A percentile compares a stretch with the other conserved stretches of the same genome.
Evolutionary conservation across 2,113 vertebrate species (phyloP).

Genomic region (Mesembrinibis cayennensis): DNA sequence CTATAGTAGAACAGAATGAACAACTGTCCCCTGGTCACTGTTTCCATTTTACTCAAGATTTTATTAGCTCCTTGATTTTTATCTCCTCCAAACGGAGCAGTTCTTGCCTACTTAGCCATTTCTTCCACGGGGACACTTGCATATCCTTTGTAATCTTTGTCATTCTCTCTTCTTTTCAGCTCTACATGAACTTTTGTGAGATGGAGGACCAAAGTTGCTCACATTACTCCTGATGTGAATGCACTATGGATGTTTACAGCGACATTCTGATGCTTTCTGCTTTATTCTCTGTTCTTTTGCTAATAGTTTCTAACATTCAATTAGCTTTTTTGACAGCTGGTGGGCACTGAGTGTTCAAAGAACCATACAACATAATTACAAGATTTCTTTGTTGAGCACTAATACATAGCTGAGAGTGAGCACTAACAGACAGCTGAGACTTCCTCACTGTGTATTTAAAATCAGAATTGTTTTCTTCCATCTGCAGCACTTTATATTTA

Average conservation of each 20-base stretch:
- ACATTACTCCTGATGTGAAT: background rate
- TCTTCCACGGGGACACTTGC: background rate
- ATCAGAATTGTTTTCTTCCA: background rate
- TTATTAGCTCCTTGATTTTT: background rate
- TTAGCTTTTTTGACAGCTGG: background rate
- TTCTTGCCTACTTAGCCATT: background rate
- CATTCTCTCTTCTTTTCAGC: background rate
- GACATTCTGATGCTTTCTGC: background rate
- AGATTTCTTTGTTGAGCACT: background rate
- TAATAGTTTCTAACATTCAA: background rate
- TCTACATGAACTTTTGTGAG: background rate
- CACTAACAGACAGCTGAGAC: background rate
- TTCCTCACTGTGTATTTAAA: background rate
- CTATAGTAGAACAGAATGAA: background rate
- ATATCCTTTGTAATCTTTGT: background rate
- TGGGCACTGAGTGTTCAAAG: background rate
- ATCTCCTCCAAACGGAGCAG: background rate
- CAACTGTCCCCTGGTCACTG: background rate
- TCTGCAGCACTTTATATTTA: background rate
- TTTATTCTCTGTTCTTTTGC: background rate
- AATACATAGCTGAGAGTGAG: background rate
- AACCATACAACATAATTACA: background rate
- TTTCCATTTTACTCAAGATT: background rate
- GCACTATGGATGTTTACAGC: background rate
- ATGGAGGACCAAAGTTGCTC: background rate